Conservation (phyloP, 2,797 vertebrate species). For the Smutsia gigantea region DNA sequence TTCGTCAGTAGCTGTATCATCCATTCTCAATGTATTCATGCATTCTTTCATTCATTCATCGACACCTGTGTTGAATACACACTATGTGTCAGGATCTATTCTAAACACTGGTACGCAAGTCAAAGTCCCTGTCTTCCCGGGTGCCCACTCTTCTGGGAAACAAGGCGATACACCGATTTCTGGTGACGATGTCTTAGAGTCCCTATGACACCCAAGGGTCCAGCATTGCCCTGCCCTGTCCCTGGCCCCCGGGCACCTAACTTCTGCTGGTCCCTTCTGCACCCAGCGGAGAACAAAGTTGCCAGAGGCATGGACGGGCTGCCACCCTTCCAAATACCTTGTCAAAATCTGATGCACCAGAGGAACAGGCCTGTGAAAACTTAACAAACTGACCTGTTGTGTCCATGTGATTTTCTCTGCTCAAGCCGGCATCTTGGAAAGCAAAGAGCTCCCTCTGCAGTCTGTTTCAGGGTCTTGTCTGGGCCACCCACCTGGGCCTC, state of each 20-base stretch:
- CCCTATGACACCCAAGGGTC: too few relatives aligned
- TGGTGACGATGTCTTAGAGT: background rate
- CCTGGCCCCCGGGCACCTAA: too few relatives aligned
- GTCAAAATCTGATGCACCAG: background rate
- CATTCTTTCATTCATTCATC: background rate
- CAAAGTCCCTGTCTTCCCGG: background rate
- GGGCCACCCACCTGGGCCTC: background rate
- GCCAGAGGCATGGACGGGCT: background rate
- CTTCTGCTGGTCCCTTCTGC: background rate
- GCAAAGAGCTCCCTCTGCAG: rapidly evolving
- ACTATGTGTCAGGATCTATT: background rate
- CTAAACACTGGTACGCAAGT: background rate
- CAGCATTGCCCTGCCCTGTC: too few relatives aligned
- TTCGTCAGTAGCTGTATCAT: background rate
- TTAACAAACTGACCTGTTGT: background rate
- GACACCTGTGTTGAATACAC: background rate
- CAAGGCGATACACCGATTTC: background rate
- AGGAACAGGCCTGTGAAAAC: background rate
- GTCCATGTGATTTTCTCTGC: background rate
- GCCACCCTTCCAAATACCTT: background rate
- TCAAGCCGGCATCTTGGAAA: background rate
- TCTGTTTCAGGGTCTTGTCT: background rate
- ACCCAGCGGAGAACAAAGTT: background rate
- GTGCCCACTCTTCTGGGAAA: background rate
- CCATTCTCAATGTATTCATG: background rate